Evolutionary conservation across 1,140 invertebrate species (phyloP).

Genomic region (Drosophila erecta): DNA sequence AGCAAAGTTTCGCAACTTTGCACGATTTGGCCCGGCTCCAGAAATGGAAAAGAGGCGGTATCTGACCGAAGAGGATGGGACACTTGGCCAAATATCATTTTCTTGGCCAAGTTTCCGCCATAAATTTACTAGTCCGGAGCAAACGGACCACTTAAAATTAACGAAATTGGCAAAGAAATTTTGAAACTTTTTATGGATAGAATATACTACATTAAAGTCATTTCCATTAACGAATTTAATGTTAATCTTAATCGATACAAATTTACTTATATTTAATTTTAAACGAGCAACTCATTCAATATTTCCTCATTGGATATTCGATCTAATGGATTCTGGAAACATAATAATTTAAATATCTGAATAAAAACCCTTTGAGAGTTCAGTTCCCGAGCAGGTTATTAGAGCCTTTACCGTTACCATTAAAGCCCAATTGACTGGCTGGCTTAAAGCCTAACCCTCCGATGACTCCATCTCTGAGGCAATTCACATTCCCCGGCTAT

Average conservation of each 20-base stretch:
- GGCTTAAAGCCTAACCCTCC: slow-evolving; percentile 40
- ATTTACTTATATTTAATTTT: background rate
- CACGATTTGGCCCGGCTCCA: slow-evolving; percentile 64
- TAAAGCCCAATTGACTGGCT: slow-evolving; percentile 20
- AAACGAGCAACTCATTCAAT: too few relatives aligned
- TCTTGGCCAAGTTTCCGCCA: slow-evolving; percentile 49
- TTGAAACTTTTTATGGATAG: background rate
- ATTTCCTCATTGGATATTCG: too few relatives aligned
- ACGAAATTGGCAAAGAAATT: background rate
- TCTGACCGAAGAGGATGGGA: background rate
- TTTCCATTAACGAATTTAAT: background rate
- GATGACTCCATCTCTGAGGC: slow-evolving; percentile 25
- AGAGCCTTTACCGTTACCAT: background rate
- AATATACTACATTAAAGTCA: background rate
- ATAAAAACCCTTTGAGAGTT: background rate
- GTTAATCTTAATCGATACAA: background rate
- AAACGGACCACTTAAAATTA: slow-evolving; percentile 16
- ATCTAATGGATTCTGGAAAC: too few relatives aligned
- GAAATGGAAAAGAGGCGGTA: background rate
- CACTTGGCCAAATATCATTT: slow-evolving; percentile 41
- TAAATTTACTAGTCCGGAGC: slow-evolving; percentile 43
- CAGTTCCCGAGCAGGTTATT: background rate
- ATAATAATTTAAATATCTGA: too few relatives aligned
- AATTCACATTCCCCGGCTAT: slow-evolving; percentile 23
- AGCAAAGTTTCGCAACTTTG: slow-evolving; percentile 68